Base-by-base conservation (phyloP, 2,113 vertebrate species). In the Vidua chalybeata region DNA sequence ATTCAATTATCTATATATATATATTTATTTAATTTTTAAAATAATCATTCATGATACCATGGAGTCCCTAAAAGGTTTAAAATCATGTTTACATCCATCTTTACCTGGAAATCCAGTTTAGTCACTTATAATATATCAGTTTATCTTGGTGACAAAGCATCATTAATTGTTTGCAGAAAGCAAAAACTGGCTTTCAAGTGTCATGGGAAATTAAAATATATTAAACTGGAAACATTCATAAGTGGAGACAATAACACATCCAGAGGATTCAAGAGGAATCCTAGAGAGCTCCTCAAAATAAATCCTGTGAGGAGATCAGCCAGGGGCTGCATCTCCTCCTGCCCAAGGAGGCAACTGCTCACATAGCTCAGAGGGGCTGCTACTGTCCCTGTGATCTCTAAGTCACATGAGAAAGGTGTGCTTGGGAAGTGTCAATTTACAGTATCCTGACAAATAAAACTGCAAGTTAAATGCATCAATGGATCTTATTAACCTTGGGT, bases 351-450 rank as follows among this genome's bases (percentile, higher is more conserved):
- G 13, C 31, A 76, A 27, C 4, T 13, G 24, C 55, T 19, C 33
- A 54, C 26, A 51, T 52, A 85, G 41, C 35, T 90, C 46, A 7
- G 30, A 51, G 19, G 18, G 6, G 15, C 13, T 79, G 74, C 48
- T 64, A 1, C 31, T 21, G 15, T 35, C 15, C 39, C 9, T 7
- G 0, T 10, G 74, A 41, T 48, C 46, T 62, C 48, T 48, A 56
- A 79, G 27, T 6, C 12, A 48, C 23, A 2, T 9, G 27, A 67
- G 5, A 8, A 61, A 71, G 55, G 2, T 23, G 23, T 49, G 6
- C 30, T 59, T 1, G 1, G 37, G 14, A 68, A 77, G 7, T 4
- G 3, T 2, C 1, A 0, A 12, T 58, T 61, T 46, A 67, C 26
- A 78, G 16, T 6, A 87, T 46, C 24, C 15, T 16, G 26, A 62